Evolutionary conservation across 2,113 vertebrate genomes (phyloP).

Genomic region (Caretta caretta): DNA sequence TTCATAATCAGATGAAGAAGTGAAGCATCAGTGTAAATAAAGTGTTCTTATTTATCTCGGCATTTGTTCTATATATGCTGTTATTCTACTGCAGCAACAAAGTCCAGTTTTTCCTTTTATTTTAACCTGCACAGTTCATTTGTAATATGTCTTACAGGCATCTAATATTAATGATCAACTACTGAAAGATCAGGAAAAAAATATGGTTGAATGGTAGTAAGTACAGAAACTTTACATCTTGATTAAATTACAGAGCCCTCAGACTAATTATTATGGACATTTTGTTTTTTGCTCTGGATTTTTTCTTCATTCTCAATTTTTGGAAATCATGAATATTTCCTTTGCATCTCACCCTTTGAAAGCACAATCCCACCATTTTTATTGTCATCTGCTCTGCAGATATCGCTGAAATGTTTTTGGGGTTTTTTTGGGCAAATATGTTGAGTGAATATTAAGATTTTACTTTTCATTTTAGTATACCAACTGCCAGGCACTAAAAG

Average conservation of each 20-base stretch:
- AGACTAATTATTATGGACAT: neutral
- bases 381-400: slow-evolving; percentile 4
- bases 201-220: neutral
- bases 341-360: neutral
- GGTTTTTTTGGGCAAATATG: neutral
- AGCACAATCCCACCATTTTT: neutral
- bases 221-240: neutral
- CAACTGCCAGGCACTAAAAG: neutral
- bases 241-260: neutral
- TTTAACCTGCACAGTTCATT: neutral
- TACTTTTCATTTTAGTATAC: neutral
- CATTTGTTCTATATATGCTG: neutral
- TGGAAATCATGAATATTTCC: neutral
- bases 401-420: neutral
- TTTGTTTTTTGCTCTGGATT: neutral
- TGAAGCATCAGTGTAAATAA: neutral
- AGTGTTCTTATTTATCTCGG: slow-evolving; percentile 34
- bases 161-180: neutral
- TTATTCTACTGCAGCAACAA: neutral
- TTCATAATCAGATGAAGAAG: slow-evolving; percentile 37
- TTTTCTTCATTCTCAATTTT: neutral
- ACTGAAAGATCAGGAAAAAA: neutral
- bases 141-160: neutral
- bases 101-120: neutral
- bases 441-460: neutral